A percentile compares a stretch with the other conserved stretches of the same genome.
Evolutionary conservation across 2,797 vertebrate genomes (phyloP).

Genomic region (Triplophysa bombifrons): DNA sequence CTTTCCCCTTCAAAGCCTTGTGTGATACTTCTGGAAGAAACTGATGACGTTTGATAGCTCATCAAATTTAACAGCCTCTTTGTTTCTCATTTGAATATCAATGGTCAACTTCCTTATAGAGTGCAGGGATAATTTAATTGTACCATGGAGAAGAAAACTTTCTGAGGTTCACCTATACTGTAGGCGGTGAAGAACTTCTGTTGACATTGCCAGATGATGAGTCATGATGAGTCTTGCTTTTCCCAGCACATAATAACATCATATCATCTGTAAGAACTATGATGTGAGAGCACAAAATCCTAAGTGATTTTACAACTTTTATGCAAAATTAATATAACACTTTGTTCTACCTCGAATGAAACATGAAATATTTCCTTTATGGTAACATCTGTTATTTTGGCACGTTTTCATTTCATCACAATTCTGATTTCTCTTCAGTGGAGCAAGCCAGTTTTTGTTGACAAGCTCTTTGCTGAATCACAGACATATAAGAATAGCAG

Average conservation of each 20-base stretch:
- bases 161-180: slow-evolving; percentile 4
- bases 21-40: slow-evolving; percentile 1
- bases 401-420: slow-evolving; percentile 58
- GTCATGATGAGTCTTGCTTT: too few relatives aligned
- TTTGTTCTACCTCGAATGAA: background rate
- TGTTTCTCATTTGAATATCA: slow-evolving; percentile 40
- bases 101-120: slow-evolving; percentile 2
- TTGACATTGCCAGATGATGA: background rate
- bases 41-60: slow-evolving; percentile 43
- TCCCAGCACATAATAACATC: background rate
- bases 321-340: background rate
- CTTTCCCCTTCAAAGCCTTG: slow-evolving; percentile 42
- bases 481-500: slow-evolving; percentile 38
- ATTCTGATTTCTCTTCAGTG: slow-evolving; percentile 51
- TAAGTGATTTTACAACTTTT: background rate
- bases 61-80: slow-evolving; percentile 37
- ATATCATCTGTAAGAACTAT: background rate
- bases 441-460: slow-evolving; percentile 52
- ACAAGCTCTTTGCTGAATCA: slow-evolving; percentile 55
- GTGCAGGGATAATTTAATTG: background rate
- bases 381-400: slow-evolving; percentile 34
- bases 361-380: slow-evolving; percentile 15
- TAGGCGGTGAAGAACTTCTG: slow-evolving; percentile 6
- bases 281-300: background rate
- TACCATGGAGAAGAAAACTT: slow-evolving; percentile 4